Percentiles rank a stretch among this genome's conserved stretches.
phyloP scores from a whole-genome alignment of 2,797 vertebrate genomes.

The Notolabrus celidotus region DNA sequence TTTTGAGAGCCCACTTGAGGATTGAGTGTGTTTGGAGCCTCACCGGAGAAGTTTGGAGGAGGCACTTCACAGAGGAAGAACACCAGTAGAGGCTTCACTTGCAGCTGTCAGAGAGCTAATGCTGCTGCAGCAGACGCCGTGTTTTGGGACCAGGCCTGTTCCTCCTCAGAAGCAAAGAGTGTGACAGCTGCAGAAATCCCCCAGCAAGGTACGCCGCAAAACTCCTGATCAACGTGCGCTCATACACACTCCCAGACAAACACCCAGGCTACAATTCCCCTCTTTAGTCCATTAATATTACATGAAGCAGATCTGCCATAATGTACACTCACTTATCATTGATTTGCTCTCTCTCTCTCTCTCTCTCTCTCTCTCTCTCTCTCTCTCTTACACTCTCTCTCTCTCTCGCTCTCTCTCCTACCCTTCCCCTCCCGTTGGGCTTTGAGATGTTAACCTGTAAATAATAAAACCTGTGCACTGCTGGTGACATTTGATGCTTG shows the following conservation, averaged over 20 bases:
- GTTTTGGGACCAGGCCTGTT: conserved; percentile 70
- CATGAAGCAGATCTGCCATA: conserved; percentile 79
- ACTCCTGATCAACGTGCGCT: conserved; percentile 55
- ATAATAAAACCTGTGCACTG: conserved; percentile 78
- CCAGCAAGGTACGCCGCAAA: conserved; percentile 64
- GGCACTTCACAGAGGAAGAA: conserved; percentile 66
- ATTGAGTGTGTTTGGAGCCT: conserved; percentile 33
- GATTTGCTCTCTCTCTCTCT: conserved; percentile 63
- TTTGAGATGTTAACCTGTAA: conserved; percentile 79
- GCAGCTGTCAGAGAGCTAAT: conserved; percentile 70
- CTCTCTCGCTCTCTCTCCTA: conserved; percentile 45
- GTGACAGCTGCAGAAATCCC: conserved; percentile 81
- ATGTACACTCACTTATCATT: conserved; percentile 77
- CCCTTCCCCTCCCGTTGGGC: conserved; percentile 44
- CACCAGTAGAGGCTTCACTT: conserved; percentile 60
- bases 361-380: too few species aligned
- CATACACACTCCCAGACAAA: conserved; percentile 55
- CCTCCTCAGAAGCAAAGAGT: conserved; percentile 66
- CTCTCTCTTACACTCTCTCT: too few species aligned
- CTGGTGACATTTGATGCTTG: conserved; percentile 74
- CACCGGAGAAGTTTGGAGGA: conserved; percentile 69
- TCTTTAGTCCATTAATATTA: conserved; percentile 80
- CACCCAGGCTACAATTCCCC: conserved; percentile 44
- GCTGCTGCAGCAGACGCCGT: conserved; percentile 55
- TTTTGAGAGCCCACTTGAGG: conserved; percentile 44